Evolutionary conservation across 2,797 vertebrate species (phyloP), one percentile per base, ranked within the genome.

Genomic region (Sebastes jordani): DNA sequence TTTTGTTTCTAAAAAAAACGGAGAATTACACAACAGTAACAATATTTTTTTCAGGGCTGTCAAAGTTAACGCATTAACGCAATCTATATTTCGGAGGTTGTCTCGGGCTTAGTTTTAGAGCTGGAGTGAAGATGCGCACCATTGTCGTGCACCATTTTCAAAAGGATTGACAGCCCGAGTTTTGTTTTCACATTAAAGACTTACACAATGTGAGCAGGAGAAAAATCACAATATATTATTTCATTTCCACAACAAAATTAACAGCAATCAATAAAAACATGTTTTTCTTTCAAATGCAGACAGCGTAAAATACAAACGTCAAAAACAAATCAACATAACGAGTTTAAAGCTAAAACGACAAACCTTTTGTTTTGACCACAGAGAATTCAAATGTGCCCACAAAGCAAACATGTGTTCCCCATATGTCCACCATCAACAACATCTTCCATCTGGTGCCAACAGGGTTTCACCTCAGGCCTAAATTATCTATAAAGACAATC

Each of bases 161-260:
- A 46, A 49, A 14, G 46, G 46, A 52, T 52, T 52, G 46, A 20
- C 46, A 52, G 46, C 7, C 18, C 4, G 20, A 49, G 18, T 52
- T n/a, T 52, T 20, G 16, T 52, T 52, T 79, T 56, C 42, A 7
- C 54, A 75, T 69, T 29, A 54, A 81, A 63, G 14, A 80, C 10
- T 0, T 32, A 88, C 78, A 88, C 84, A 71, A 25, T 20, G 2
- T 25, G 23, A 75, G 42, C n/a, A 13, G 49, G 78, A 75, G 69
- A 34, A 74, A 78, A 89, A 84, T 82, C 66, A 71, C 74, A 91
- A 94, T 95, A 95, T 95, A 95, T 95, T 94, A 94, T 92, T 91
- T 89, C 64, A 92, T 81, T 93, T 83, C 70, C 86, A 86, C 74
- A 80, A 89, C 68, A 91, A 58, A 71, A 60, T 80, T 7, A 86